These are phyloP conservation scores for Brachyalestes nurse DNA, from an alignment of 2,797 vertebrate species.

Conservation along the genomic window DNA sequence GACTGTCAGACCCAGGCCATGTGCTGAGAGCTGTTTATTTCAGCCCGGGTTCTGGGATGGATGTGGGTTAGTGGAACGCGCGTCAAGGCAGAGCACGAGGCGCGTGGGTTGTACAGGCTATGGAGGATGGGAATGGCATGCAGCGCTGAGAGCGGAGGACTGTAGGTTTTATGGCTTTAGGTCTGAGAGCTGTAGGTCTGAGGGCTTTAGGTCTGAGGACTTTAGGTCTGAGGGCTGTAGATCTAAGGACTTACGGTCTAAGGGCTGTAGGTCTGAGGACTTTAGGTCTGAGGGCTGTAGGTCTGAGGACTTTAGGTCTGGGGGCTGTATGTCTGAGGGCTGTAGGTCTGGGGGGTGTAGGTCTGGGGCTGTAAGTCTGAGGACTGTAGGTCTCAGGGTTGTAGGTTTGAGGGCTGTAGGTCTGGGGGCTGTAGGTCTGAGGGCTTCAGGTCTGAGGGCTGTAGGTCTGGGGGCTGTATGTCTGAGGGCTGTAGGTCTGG, in stretches of 20 bases:
- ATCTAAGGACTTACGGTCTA: too few relatives aligned
- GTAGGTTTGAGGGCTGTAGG: too few relatives aligned
- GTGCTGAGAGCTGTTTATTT: slow-evolving; percentile 4
- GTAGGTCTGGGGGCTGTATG: too few relatives aligned
- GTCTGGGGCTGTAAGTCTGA: too few relatives aligned
- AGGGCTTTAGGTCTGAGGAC: too few relatives aligned
- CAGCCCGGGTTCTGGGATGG: neutral
- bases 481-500: too few relatives aligned
- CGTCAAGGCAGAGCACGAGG: neutral
- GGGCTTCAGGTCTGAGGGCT: too few relatives aligned
- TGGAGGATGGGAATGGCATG: slow-evolving; percentile 46
- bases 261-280: too few relatives aligned
- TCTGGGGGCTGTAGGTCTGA: slow-evolving; percentile 17
- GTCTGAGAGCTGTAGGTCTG: neutral
- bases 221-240: too few relatives aligned
- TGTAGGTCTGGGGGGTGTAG: too few relatives aligned
- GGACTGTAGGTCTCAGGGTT: slow-evolving; percentile 24
- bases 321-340: too few relatives aligned
- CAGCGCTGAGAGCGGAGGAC: slow-evolving; percentile 30
- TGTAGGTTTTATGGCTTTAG: neutral
- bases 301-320: slow-evolving; percentile 22
- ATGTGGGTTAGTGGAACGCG: slow-evolving; percentile 69
- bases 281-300: neutral
- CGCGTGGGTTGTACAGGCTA: neutral
- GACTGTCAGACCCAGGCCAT: too few relatives aligned